phyloP scores from a whole-genome alignment of 2,113 vertebrate species.

The Chaetura pelagica region DNA sequence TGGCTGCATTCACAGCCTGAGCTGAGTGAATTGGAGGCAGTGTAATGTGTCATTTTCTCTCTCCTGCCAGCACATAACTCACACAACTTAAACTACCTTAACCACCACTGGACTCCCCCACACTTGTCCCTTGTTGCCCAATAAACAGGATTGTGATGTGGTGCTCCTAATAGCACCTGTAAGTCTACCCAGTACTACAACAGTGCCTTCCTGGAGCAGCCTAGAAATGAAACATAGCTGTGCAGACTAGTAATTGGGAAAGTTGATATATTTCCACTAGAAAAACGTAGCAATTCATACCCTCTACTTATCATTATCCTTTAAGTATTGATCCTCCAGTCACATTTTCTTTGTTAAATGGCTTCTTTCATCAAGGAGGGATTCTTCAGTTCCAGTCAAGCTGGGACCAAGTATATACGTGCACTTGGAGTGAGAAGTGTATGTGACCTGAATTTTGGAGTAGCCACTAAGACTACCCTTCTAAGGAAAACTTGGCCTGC shows the following conservation, averaged over 20 bases:
- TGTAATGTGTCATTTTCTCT: neutral
- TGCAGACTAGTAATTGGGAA: neutral
- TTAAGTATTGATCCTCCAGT: constrained; percentile 10
- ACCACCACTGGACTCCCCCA: neutral
- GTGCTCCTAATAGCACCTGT: neutral
- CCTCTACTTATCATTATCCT: neutral
- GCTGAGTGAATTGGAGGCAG: constrained; percentile 12
- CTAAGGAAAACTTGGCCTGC: neutral
- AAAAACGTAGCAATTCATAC: neutral
- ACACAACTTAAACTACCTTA: neutral
- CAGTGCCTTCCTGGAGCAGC: neutral
- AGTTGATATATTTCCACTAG: neutral
- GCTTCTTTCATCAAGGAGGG: constrained; percentile 1
- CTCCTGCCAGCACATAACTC: neutral
- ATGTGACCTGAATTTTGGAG: neutral
- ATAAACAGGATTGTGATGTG: neutral
- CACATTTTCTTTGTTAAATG: constrained; percentile 39
- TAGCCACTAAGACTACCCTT: neutral
- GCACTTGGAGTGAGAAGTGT: neutral
- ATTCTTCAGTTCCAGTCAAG: neutral
- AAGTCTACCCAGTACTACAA: neutral
- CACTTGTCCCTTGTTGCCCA: neutral
- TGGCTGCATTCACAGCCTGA: constrained; percentile 4
- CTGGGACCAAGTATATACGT: neutral
- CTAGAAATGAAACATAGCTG: neutral